These are phyloP conservation scores for Cephalopholis sonnerati DNA, from an alignment of 2,113 vertebrate genomes.

Conservation along the genomic window DNA sequence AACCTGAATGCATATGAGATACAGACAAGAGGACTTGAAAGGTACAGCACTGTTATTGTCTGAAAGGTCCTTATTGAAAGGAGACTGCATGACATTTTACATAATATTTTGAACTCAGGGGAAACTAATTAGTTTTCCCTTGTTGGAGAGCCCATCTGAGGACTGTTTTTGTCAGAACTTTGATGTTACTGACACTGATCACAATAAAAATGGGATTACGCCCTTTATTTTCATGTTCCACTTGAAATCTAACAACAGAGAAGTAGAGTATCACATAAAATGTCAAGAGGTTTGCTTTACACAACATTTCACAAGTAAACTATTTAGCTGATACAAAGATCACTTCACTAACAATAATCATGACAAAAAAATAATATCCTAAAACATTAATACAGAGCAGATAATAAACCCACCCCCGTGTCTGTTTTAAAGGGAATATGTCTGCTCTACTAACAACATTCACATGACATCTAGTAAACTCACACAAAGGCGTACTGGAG, in stretches of 20 bases:
- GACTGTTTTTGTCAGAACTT: conserved; percentile 41
- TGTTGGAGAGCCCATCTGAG: conserved; percentile 48
- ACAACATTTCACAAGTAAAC: conserved; percentile 28
- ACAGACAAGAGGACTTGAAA: conserved; percentile 64
- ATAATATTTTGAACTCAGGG: conserved; percentile 45
- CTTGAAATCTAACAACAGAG: conserved; percentile 40
- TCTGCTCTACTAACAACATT: conserved; percentile 30
- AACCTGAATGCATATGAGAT: conserved; percentile 44
- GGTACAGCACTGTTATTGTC: conserved; percentile 55
- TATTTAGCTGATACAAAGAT: conserved; percentile 8
- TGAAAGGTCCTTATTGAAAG: conserved; percentile 65
- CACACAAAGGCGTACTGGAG: conserved; percentile 17
- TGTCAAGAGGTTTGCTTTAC: conserved; percentile 47
- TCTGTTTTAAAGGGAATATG: background rate
- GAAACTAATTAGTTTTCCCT: conserved; percentile 58
- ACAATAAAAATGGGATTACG: conserved; percentile 47
- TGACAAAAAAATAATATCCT: conserved; percentile 10
- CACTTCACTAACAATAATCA: background rate
- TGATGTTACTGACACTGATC: conserved; percentile 45
- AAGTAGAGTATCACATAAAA: conserved; percentile 26
- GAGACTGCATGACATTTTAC: conserved; percentile 45
- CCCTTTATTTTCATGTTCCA: conserved; percentile 31
- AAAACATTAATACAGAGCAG: background rate
- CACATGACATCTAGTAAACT: conserved; percentile 24
- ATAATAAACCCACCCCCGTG: background rate